Base-by-base conservation (phyloP, 2,888 invertebrate species). In the Cataglyphis rosenhaueri region DNA sequence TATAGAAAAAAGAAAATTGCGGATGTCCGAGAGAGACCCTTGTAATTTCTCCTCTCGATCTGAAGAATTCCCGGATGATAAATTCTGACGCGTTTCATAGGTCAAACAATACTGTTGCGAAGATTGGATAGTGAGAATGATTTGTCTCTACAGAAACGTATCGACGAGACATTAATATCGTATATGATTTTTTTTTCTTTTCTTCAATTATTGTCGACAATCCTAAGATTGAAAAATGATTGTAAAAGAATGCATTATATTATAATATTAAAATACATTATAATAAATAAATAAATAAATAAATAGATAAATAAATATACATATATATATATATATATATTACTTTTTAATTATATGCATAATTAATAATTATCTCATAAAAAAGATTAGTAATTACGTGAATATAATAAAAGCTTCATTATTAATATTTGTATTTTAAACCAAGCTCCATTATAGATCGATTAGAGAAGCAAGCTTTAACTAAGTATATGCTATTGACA, bases 1-100 rank as follows among this genome's bases (percentile, higher is more conserved):
- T 61, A 71, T 18, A 61, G n/a, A 15, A 41, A 73, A 61, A 73
- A 38, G 41, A 44, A 70, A 29, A 73, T 59, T 29, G n/a, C 15
- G 41, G n/a, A 44, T 61, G n/a, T 38, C 5, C 29, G 57, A 18
- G 57, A 18, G 57, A 73, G 59, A 59, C 32, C 4, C 9, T 44
- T 41, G 29, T 29, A 73, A 73, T 73, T 73, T 73, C 59, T 61
- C 29, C 29, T 44, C 25, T 61, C 41, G 32, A 44, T 59, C 6
- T 18, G 18, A 18, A 41, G 41, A 41, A 73, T 44, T 73, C 29
- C 59, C 32, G 32, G 29, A 61, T 44, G 18, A 15, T 61, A 44
- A 74, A 44, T 74, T 74, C 44, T 29, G 15, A 4, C 38, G 25
- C 21, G 21, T 29, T 41, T 5, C 25, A 38, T 18, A 57, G 21